Evolutionary conservation across 2,888 invertebrate genomes (phyloP).

Genomic region (Synanthedon vespiformis): DNA sequence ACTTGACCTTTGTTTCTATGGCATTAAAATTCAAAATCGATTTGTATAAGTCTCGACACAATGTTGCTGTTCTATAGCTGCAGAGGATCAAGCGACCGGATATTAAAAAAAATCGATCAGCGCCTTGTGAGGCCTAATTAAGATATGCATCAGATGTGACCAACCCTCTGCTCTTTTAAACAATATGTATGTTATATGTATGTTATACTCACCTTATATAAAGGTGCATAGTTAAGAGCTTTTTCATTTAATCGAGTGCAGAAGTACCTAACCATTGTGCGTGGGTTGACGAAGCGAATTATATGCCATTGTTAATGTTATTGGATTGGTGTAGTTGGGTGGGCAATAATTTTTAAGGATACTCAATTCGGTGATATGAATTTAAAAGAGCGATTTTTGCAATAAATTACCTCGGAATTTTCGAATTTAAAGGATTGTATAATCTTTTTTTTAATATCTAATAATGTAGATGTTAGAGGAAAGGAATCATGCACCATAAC

Average conservation of each 20-base stretch:
- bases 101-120: constrained; percentile 43
- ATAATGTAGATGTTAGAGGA: too few relatives aligned
- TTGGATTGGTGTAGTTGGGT: constrained; percentile 41
- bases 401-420: too few relatives aligned
- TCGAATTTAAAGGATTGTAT: too few relatives aligned
- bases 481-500: too few relatives aligned
- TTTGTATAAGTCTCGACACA: constrained; percentile 5
- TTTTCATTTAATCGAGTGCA: constrained; percentile 33
- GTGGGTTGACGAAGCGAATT: constrained; percentile 49
- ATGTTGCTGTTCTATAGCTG: constrained; percentile 6
- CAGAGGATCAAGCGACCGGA: constrained; percentile 36
- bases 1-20: not conserved
- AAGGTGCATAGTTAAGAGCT: not conserved
- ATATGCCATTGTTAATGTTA: constrained; percentile 46
- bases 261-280: constrained; percentile 16
- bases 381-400: not conserved
- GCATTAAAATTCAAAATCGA: not conserved
- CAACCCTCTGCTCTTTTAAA: constrained; percentile 51
- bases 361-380: not conserved
- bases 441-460: too few relatives aligned
- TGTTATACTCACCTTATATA: not conserved
- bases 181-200: constrained; percentile 42
- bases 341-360: constrained; percentile 11
- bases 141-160: constrained; percentile 63
- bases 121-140: constrained; percentile 69